These are phyloP conservation scores for Crossocerus cetratus DNA, from an alignment of 2,888 invertebrate species.

Conservation along the genomic window DNA sequence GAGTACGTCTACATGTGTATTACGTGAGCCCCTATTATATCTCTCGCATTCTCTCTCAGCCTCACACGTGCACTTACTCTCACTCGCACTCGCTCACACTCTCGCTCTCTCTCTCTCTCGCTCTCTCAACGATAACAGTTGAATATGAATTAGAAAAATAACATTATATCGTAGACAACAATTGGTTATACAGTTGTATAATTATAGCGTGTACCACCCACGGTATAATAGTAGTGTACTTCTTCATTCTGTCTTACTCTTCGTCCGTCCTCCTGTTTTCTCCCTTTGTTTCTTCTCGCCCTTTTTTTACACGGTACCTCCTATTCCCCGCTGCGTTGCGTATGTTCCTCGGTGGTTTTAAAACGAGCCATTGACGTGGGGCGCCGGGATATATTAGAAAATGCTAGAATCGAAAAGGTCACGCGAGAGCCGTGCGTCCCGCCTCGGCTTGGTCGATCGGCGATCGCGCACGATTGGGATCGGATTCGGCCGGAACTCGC, in stretches of 20 bases:
- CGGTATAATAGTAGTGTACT: conserved; percentile 40
- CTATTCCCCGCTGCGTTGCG: conserved; percentile 41
- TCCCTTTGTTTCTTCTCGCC: conserved; percentile 30
- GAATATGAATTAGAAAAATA: conserved; percentile 77
- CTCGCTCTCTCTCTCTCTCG: conserved; percentile 44
- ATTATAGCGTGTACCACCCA: conserved; percentile 59
- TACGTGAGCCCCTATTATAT: neutral
- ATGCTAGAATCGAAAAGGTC: conserved; percentile 43
- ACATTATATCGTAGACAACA: conserved; percentile 77
- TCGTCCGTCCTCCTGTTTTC: conserved; percentile 38
- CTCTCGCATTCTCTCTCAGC: neutral
- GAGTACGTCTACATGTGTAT: neutral
- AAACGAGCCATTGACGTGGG: conserved; percentile 67
- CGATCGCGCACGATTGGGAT: conserved; percentile 42
- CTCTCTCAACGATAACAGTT: conserved; percentile 76
- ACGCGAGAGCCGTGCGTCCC: conserved; percentile 39
- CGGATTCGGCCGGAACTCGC: conserved; percentile 54
- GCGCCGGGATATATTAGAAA: conserved; percentile 53
- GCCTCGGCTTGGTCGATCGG: conserved; percentile 51
- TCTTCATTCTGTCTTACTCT: neutral
- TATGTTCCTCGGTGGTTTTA: conserved; percentile 41
- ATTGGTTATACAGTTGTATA: conserved; percentile 71
- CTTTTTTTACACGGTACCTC: conserved; percentile 53
- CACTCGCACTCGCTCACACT: conserved; percentile 18
- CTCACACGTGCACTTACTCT: neutral